Percentiles rank a stretch among this genome's conserved stretches.
phyloP scores from a whole-genome alignment of 1,140 invertebrate genomes.

The Conus betulinus region DNA sequence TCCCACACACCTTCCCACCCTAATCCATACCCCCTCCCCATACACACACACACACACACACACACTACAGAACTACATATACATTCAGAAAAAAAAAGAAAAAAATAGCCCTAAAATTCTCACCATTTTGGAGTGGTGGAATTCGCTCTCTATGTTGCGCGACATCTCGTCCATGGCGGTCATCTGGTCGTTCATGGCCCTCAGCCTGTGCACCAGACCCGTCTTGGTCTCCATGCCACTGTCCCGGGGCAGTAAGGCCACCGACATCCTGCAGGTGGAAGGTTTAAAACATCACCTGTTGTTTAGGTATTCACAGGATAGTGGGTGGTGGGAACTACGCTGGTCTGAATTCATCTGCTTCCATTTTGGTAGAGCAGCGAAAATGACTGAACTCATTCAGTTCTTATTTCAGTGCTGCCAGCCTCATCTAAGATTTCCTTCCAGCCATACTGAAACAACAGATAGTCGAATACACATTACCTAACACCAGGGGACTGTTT shows the following conservation, averaged over 20 bases:
- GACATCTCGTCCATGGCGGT: constrained; percentile 69
- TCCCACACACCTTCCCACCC: not conserved
- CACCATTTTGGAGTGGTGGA: constrained; percentile 67
- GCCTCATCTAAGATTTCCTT: no score
- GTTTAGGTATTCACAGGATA: not conserved
- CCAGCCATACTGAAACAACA: no score
- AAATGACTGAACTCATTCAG: no score
- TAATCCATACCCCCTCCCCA: no score
- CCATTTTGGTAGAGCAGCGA: not conserved
- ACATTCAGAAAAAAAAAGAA: not conserved
- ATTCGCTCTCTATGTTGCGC: constrained; percentile 68
- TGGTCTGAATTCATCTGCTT: no score
- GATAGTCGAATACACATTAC: not conserved
- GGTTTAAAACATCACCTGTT: no score
- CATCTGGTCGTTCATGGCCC: constrained; percentile 69
- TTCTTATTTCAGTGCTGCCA: no score
- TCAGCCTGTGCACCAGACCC: constrained; percentile 58
- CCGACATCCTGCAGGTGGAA: constrained; percentile 51
- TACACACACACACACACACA: no score
- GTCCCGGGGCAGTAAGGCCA: constrained; percentile 61
- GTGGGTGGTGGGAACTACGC: not conserved
- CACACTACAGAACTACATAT: no score
- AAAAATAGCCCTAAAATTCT: not conserved
- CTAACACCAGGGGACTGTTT: not conserved
- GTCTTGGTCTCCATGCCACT: constrained; percentile 57